Percentiles rank a stretch among this genome's conserved stretches.
phyloP scores from a whole-genome alignment of 1,140 invertebrate species.

The Manduca sexta region DNA sequence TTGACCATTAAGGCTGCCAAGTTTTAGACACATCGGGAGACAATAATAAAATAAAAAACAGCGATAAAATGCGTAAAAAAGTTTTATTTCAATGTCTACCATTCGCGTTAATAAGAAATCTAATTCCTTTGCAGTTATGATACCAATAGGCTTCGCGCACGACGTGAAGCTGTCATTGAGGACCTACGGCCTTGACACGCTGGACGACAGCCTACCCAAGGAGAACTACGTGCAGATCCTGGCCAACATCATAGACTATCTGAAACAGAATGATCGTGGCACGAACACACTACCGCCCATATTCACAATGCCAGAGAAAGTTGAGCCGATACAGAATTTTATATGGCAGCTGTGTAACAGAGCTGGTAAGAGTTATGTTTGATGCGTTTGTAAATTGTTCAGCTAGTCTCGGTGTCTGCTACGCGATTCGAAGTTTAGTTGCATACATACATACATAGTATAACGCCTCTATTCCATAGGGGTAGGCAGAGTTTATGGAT shows the following conservation, averaged over 20 bases:
- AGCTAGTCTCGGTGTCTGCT: no score
- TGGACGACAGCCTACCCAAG: slow-evolving; percentile 30
- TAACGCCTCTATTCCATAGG: no score
- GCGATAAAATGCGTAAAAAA: no score
- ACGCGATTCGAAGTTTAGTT: no score
- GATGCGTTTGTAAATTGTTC: no score
- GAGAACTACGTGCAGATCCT: slow-evolving; percentile 50
- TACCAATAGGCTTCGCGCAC: slow-evolving; percentile 70
- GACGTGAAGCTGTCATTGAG: slow-evolving; percentile 64
- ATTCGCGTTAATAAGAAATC: not conserved
- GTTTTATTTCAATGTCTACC: no score
- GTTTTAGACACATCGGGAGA: no score
- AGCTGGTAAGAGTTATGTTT: slow-evolving; percentile 31
- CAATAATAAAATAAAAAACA: no score
- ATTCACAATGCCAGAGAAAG: slow-evolving; percentile 65
- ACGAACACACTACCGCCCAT: slow-evolving; percentile 54
- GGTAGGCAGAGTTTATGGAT: no score
- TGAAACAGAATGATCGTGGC: slow-evolving; percentile 45
- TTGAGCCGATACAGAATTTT: slow-evolving; percentile 45
- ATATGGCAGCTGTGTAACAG: slow-evolving; percentile 53
- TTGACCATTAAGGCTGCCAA: no score
- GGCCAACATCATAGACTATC: slow-evolving; percentile 52
- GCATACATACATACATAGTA: no score
- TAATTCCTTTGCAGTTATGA: slow-evolving; percentile 6
- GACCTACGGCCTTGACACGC: slow-evolving; percentile 68